A percentile compares a stretch with the other conserved stretches of the same genome.
Conservation (phyloP, 1,140 invertebrate species). For the Bombus affinis region DNA sequence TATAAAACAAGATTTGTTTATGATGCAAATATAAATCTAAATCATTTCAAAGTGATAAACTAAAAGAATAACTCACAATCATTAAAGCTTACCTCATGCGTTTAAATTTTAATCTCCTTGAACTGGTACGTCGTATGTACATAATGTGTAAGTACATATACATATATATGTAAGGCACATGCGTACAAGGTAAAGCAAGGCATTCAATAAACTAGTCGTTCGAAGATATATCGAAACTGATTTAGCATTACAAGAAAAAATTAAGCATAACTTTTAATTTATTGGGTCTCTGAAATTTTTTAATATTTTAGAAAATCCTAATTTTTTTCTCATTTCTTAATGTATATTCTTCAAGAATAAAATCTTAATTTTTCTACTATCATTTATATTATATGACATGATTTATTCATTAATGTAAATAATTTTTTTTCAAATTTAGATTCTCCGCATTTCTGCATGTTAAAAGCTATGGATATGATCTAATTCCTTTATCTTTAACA, state of each 20-base stretch:
- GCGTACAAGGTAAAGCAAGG: not conserved
- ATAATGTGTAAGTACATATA: not conserved
- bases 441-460: not conserved
- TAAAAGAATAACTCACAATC: not conserved
- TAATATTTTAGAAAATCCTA: not conserved
- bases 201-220: not conserved
- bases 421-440: not conserved
- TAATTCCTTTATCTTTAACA: not conserved
- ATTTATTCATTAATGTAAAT: not conserved
- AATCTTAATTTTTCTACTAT: not conserved
- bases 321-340: not conserved
- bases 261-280: no score
- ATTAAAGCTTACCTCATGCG: not conserved
- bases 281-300: not conserved
- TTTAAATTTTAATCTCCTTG: slow-evolving; percentile 13
- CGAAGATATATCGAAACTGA: no score
- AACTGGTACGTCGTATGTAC: not conserved
- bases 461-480: no score
- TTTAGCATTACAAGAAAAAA: not conserved
- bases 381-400: not conserved
- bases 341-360: not conserved
- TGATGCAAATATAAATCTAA: not conserved
- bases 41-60: not conserved
- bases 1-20: not conserved
- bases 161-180: not conserved